phyloP scores from a whole-genome alignment of 1,140 invertebrate species.

The Lepidostoma basale region DNA sequence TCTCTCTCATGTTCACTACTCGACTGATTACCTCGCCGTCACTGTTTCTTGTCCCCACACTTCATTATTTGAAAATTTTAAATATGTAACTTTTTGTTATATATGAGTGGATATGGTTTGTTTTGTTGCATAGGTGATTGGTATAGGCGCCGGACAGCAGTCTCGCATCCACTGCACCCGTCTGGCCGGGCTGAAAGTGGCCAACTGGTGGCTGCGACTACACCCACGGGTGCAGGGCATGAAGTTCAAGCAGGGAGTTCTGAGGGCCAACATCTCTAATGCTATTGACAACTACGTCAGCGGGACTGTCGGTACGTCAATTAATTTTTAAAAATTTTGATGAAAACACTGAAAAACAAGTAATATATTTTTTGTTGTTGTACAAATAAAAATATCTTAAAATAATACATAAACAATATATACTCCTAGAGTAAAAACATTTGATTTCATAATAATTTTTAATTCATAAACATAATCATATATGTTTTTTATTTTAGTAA shows the following conservation, averaged over 20 bases:
- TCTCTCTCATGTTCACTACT: no score
- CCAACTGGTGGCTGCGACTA: constrained; percentile 97
- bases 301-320: constrained; percentile 80
- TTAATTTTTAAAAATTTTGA: neutral
- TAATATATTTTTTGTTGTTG: neutral
- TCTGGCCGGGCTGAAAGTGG: constrained; percentile 96
- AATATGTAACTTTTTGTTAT: neutral
- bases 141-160: constrained; percentile 97
- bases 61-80: no score
- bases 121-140: constrained; percentile 80
- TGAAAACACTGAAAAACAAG: neutral
- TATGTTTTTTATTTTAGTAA: no score
- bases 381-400: no score
- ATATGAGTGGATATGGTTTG: neutral
- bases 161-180: constrained; percentile 97
- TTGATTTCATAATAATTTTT: no score
- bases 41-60: no score
- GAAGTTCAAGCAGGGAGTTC: constrained; percentile 89
- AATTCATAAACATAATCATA: no score
- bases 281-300: constrained; percentile 95
- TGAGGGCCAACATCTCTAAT: constrained; percentile 93
- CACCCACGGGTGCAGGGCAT: constrained; percentile 86
- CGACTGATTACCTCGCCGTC: no score
- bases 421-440: no score
- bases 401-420: no score